Evolutionary conservation across 2,113 vertebrate species (phyloP), one percentile per base, ranked within the genome.

Genomic region (Prionailurus bengalensis): DNA sequence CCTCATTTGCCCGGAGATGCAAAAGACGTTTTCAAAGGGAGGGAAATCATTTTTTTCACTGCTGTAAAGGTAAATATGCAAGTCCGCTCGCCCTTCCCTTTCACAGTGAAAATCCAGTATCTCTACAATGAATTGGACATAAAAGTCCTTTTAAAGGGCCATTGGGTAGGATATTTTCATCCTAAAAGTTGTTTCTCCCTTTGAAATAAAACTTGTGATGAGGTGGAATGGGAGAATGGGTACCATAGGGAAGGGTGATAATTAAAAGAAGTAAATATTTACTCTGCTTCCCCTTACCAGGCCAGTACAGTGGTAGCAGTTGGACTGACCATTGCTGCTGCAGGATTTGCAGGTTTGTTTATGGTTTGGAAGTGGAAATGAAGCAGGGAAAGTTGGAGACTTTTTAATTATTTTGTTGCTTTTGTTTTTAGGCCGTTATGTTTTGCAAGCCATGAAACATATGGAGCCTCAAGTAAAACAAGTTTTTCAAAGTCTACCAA

Each of bases 401-500:
- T 92, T 31, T 51, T 91, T 93, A 61, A 36, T 94, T 95, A 92
- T 61, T 48, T 12, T 96, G 0, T 96, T 97, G n/a, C 53, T 96
- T 96, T 98, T 96, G 98, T 63, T 96, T 95, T 51, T 98, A 99
- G 99, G 99, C 90, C 99, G 99, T 61, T 99, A 99, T 94, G 99
- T 99, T 13, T 91, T 99, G 89, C 99, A 99, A 98, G 99, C 99
- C 84, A 97, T 99, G 98, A 99, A 99, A 98, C 99, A 99, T 63
- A 98, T 99, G 99, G 99, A 99, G 92, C 99, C 99, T 53, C 99
- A 99, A 97, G 98, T 99, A 92, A 99, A 99, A 97, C 99, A 99
- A 95, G 99, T 99, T 33, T 98, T 99, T 70, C 99, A 99, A 96
- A 99, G 98, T 74, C 99, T 99, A 74, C 99, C 99, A 13, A 99